phyloP scores from a whole-genome alignment of 2,888 invertebrate species.

The Pterostichus niger region DNA sequence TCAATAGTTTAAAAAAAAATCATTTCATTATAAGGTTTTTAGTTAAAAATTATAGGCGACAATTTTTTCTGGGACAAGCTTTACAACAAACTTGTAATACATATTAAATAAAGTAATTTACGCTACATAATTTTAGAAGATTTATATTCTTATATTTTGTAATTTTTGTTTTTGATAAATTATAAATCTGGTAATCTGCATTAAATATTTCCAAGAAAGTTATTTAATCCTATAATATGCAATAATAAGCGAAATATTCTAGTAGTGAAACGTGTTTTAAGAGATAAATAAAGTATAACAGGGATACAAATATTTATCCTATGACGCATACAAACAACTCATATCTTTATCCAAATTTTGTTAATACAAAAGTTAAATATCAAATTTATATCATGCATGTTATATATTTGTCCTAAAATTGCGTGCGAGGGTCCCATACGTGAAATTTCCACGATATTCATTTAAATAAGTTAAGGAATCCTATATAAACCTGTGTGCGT shows the following conservation, averaged over 20 bases:
- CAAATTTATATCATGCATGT: background rate
- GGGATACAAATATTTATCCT: slow-evolving; percentile 18
- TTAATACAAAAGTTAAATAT: slow-evolving; percentile 3
- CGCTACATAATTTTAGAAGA: background rate
- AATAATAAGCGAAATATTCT: too few species aligned
- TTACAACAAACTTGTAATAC: slow-evolving; percentile 8
- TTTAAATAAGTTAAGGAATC: slow-evolving; percentile 18
- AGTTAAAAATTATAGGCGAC: too few species aligned
- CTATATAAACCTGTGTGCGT: slow-evolving; percentile 2
- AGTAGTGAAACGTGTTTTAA: background rate
- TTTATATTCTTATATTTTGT: background rate
- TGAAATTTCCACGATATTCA: background rate
- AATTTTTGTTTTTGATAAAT: background rate
- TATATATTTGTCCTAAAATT: slow-evolving; percentile 14
- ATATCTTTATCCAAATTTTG: background rate
- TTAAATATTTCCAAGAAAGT: too few species aligned
- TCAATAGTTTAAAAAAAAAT: too few species aligned
- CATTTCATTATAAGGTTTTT: too few species aligned
- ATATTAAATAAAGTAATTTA: background rate
- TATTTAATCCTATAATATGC: too few species aligned
- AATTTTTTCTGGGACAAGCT: too few species aligned
- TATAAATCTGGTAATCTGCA: background rate
- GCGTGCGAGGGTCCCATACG: slow-evolving; percentile 17
- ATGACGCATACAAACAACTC: slow-evolving; percentile 18
- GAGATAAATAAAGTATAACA: slow-evolving; percentile 29